Conservation (phyloP, 2,113 vertebrate genomes). For the Thinocorus orbignyianus region DNA sequence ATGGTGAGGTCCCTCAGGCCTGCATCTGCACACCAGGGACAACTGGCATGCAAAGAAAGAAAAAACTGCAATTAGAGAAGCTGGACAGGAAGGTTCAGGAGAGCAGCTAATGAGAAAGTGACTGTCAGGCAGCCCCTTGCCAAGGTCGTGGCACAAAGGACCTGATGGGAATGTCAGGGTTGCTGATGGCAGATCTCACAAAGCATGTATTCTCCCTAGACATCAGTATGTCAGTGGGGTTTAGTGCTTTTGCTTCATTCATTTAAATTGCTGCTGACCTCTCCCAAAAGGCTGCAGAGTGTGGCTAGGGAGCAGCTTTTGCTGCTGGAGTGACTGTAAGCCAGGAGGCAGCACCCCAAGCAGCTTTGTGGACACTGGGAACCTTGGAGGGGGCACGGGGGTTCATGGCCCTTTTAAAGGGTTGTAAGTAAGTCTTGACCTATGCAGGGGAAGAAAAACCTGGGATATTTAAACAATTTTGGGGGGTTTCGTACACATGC, state of each 20-base stretch:
- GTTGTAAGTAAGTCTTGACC: background rate
- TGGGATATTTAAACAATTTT: background rate
- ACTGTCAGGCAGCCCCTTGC: background rate
- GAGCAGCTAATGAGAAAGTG: background rate
- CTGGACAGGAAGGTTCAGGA: background rate
- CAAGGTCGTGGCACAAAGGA: background rate
- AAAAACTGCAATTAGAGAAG: background rate
- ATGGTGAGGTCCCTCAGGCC: background rate
- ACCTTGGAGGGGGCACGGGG: background rate
- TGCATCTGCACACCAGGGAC: background rate
- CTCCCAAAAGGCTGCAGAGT: constrained; percentile 42
- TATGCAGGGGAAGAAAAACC: background rate
- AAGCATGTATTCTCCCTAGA: background rate
- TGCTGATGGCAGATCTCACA: background rate
- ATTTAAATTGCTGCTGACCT: constrained; percentile 50
- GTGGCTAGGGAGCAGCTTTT: constrained; percentile 56
- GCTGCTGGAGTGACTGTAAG: constrained; percentile 6
- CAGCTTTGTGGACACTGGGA: constrained; percentile 27
- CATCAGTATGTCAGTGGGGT: background rate
- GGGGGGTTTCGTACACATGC: background rate
- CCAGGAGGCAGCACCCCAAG: constrained; percentile 34
- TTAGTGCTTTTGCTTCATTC: constrained; percentile 22
- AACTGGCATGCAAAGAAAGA: background rate
- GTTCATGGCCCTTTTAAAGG: background rate
- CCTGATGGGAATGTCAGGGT: background rate